Base-by-base conservation (phyloP, 2,797 vertebrate species). In the Rhynchotus rufescens region DNA sequence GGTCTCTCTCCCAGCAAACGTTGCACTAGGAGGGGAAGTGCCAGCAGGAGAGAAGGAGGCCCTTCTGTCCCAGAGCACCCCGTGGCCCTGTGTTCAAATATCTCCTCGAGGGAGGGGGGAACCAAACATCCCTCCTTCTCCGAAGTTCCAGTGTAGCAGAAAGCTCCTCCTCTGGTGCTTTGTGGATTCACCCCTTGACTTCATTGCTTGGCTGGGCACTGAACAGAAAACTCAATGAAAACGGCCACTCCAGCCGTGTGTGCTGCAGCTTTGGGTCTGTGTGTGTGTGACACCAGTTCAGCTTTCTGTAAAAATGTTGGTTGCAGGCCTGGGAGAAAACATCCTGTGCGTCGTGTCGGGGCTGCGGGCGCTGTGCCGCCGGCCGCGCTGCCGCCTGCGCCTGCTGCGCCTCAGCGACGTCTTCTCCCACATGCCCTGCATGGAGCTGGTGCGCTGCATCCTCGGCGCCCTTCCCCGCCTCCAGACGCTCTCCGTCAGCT, bases 401-500 rank as follows among this genome's bases (percentile, higher is more conserved):
- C 94, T 97, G 67, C 66, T 98, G 47, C 97, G 97, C 0, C 51
- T 98, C 52, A 98, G 98, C 12, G 98, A 98, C 12, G 89, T 98
- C 83, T 98, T 97, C 83, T 97, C 98, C 38, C 96, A 97, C 78
- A 66, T 98, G 90, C 97, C 98, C 3, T 97, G 97, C 61, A 64
- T 97, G 95, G 97, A 98, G 79, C 95, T 98, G 16, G 97, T 97
- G 10, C 32, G 60, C 84, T 96, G 96, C 66, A 56, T 98, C 71
- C 95, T 98, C 49, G 93, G 97, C 12, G 96, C 95, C 85, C 89
- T 98, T 84, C 97, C 98, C 25, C 90, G 93, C 57, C 97, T 98
- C 69, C 96, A 80, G 76, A 96, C 92, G 0, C 97, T 98, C 49
- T 97, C 97, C 0, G 80, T 98, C 91, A 97, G 97, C 95, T 98